These are phyloP conservation scores for Tetrao urogallus DNA, from an alignment of 2,113 vertebrate species.

Conservation along the genomic window DNA sequence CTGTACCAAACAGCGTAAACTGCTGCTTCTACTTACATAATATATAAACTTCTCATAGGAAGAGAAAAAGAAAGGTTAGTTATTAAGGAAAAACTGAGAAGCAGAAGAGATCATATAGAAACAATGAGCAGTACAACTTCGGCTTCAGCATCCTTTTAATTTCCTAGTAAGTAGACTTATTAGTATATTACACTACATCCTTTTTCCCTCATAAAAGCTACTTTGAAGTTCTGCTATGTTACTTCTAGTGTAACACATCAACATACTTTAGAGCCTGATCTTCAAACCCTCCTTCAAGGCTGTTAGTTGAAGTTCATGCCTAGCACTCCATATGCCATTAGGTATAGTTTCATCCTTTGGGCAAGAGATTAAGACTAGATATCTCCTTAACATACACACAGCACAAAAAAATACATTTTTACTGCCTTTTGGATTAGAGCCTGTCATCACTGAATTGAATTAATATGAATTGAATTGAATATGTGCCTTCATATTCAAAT, in stretches of 20 bases:
- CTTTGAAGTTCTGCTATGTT: not conserved
- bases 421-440: not conserved
- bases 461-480: not conserved
- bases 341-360: not conserved
- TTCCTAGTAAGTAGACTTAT: not conserved
- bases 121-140: not conserved
- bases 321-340: not conserved
- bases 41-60: not conserved
- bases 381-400: not conserved
- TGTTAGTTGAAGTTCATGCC: slow-evolving; percentile 7
- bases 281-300: not conserved
- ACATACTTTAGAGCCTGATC: not conserved
- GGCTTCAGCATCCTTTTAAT: not conserved
- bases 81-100: not conserved
- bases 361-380: not conserved
- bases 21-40: not conserved
- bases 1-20: not conserved
- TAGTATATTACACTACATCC: not conserved
- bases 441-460: not conserved
- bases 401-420: not conserved
- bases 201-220: not conserved
- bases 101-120: not conserved
- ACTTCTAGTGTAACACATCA: not conserved
- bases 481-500: not conserved
- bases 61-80: not conserved